phyloP scores from a whole-genome alignment of 2,888 invertebrate species.

The Andrena chrysosceles region DNA sequence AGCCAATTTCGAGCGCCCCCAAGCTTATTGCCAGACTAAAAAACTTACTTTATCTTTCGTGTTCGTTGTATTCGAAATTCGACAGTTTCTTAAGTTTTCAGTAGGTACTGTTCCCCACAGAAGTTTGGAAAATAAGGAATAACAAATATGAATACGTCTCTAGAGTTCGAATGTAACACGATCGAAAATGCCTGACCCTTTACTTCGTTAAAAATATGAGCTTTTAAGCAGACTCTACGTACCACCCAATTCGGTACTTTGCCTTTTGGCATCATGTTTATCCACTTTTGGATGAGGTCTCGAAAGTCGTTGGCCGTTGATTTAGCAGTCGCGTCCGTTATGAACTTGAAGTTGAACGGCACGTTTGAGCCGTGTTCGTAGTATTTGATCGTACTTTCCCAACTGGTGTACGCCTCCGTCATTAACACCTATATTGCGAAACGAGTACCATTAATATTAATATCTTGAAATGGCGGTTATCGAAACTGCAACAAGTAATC shows the following conservation, averaged over 20 bases:
- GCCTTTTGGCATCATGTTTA: conserved; percentile 82
- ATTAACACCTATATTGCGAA: conserved; percentile 87
- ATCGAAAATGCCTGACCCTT: too few species aligned
- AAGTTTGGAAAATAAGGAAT: too few species aligned
- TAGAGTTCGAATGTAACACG: too few species aligned
- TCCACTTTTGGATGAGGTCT: conserved; percentile 88
- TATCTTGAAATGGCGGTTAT: not conserved
- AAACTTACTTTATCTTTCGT: not conserved
- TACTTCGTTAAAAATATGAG: not conserved
- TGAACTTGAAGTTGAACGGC: conserved; percentile 92
- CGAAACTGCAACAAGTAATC: not conserved
- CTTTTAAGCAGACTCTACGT: conserved; percentile 79
- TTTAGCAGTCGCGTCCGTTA: conserved; percentile 86
- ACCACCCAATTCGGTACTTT: conserved; percentile 92
- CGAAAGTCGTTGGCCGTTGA: conserved; percentile 88
- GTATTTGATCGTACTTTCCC: conserved; percentile 88
- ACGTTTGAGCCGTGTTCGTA: conserved; percentile 90
- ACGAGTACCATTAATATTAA: not conserved
- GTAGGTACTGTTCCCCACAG: too few species aligned
- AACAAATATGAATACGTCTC: too few species aligned
- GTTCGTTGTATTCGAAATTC: not conserved
- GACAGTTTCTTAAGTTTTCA: not conserved
- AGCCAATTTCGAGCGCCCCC: not conserved
- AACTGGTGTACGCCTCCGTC: conserved; percentile 90
- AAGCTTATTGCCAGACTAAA: not conserved